Base-by-base conservation (phyloP, 2,113 vertebrate genomes). In the Donacobius atricapilla region DNA sequence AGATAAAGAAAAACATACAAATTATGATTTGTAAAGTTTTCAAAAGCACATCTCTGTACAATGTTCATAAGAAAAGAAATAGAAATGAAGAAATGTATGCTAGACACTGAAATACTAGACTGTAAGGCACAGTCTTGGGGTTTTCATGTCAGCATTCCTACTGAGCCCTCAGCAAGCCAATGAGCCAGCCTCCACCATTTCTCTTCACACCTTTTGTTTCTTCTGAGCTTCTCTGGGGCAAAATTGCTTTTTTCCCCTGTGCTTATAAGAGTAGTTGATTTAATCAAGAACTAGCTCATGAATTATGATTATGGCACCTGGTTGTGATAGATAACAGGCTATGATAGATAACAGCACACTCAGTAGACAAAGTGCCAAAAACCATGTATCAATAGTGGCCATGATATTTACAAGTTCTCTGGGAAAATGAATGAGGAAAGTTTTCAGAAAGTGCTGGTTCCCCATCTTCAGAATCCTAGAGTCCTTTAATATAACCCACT, bases 81-180 rank as follows among this genome's bases (percentile, higher is more conserved):
- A 44, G 18, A 72, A 85, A 83, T 25, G 16, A 61, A 83, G 28
- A 79, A 81, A 68, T 40, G 2, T 63, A 61, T 68, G 44, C 12
- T 44, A 54, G 61, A 35, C 48, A 42, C 13, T 5, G 3, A 91
- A 91, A 91, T 27, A 71, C 8, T n/a, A 81, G 27, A 86, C 83
- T 73, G 10, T 4, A 39, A 73, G 39, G 33, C 16, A 40, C 19
- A 70, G 24, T 30, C 45, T 70, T 1, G 0, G 12, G 4, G 8
- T 28, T 87, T 21, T 73, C 1, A 0, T 2, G 4, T 23, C 42
- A 33, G 28, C 2, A 0, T 31, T 87, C 42, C 45, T 80, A 9
- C 39, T 66, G 40, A 86, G 33, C 13, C 30, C 7, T 9, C 27
- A 51, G 20, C 6, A 80, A 83, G 30, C 11, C 27, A 78, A 56